Conservation (phyloP, 1,140 invertebrate genomes). For the Thaumetopoea pityocampa region DNA sequence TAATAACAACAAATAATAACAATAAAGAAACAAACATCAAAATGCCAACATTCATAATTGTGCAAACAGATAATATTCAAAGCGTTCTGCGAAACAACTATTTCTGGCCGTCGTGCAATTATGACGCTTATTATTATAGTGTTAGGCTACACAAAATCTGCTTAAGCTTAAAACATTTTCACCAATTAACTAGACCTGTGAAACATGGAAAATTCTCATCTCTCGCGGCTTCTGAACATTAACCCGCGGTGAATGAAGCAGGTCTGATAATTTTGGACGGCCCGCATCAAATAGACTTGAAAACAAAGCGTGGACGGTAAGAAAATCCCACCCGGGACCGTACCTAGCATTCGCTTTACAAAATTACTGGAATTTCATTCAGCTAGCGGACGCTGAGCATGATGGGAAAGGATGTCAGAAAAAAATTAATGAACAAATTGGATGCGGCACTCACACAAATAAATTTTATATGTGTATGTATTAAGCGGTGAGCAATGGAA, state of each 20-base stretch:
- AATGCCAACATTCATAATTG: constrained; percentile 40
- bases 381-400: constrained; percentile 50
- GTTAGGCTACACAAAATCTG: constrained; percentile 21
- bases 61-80: constrained; percentile 30
- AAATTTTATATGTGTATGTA: constrained; percentile 3
- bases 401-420: constrained; percentile 25
- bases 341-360: constrained; percentile 71
- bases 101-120: constrained; percentile 18
- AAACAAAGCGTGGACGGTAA: constrained; percentile 67
- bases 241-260: constrained; percentile 6
- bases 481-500: neutral
- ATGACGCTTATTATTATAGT: constrained; percentile 26
- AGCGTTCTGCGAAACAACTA: constrained; percentile 10
- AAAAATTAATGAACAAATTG: constrained; percentile 21
- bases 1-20: constrained; percentile 13
- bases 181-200: constrained; percentile 33
- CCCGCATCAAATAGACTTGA: constrained; percentile 51
- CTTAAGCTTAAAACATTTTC: constrained; percentile 25
- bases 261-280: constrained; percentile 34
- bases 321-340: constrained; percentile 58
- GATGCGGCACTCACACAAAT: constrained; percentile 23
- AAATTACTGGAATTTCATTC: constrained; percentile 74
- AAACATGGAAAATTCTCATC: constrained; percentile 15
- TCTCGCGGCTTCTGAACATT: constrained; percentile 8
- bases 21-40: constrained; percentile 14